Evolutionary conservation across 2,113 vertebrate species (phyloP), one percentile per base, ranked within the genome.

Genomic region (Oreotrochilus melanogaster): DNA sequence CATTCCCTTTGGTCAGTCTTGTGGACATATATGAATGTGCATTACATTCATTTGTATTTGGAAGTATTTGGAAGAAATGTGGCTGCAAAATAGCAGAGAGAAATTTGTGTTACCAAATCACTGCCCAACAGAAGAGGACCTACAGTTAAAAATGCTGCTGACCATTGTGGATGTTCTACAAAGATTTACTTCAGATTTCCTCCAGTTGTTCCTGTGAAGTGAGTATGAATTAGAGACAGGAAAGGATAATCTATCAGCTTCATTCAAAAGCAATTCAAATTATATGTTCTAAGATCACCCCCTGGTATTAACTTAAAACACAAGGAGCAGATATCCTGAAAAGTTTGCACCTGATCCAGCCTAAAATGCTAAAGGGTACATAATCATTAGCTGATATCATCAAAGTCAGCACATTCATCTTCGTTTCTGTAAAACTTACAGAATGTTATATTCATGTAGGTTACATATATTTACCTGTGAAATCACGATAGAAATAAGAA

Each of bases 131-230:
- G 9, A 11, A 45, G 24, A 39, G 17, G 10, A 33, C 27, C 18
- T 83, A 7, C 22, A 42, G 6, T 12, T 4, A 31, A 19, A 69
- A 65, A 30, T 18, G 3, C 14, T 42, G 18, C 45, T 71, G 57
- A 72, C 21, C 4, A 9, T 10, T 4, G 7, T 0, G 1, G 18
- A 27, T 1, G 1, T 27, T 25, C 31, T 50, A 11, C 2, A 6
- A 33, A 24, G 6, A 48, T 54, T 61, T 56, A 7, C 12, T 91
- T 8, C 5, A 33, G 2, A 56, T 54, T 56, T 56, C 6, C 14
- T 91, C 9, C 5, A 33, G 2, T 11, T 42, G 2, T 33, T 74
- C 42, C 30, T 62, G 6, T 30, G 13, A 15, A 53, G 11, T 43
- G 18, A 74, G 42, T 43, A 37, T 1, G 2, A 7, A 7, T 27